Base-by-base conservation (phyloP, 1,140 invertebrate species). In the Daktulosphaira vitifoliae region DNA sequence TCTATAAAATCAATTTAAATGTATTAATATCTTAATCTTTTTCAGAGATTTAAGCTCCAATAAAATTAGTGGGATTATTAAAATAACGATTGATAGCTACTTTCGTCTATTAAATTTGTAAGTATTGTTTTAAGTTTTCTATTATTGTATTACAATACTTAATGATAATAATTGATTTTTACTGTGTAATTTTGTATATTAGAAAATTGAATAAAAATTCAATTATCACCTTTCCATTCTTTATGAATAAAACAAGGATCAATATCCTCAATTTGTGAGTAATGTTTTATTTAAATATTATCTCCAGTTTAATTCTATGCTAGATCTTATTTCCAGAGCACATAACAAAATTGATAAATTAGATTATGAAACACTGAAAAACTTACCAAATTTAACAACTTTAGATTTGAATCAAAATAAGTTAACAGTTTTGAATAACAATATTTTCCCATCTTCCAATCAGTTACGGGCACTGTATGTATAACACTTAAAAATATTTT, bases 371-470 rank as follows among this genome's bases (percentile, higher is more conserved):
- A n/a, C 9, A 11, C n/a, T 92, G 69, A 73, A 79, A 1, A 75
- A 78, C 29, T 80, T 91, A 52, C 76, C 79, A 0, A 74, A 77
- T 22, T 74, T 89, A 0, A 77, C 79, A 68, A 73, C 74, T 18
- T 75, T 89, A 23, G 78, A 84, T 73, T 70, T 89, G 38, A 81
- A 80, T 68, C 77, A 77, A 67, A 89, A 89, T 74, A 76, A 77
- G 67, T 79, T 89, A 66, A 76, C 75, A 38, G 74, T 75, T 39
- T 75, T 88, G 42, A 73, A 74, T 62, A 69, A 76, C 11, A 77
- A 76, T 39, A 76, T 76, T 29, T 79, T 84, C 71, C 73, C 78
- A 25, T 67, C 65, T 23, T 71, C 74, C 4, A 78, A 77, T 70
- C 73, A 70, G 38, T 69, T 81, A 33, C 72, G 68, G 23, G 74